Percentiles rank a stretch among this genome's conserved stretches.
Evolutionary conservation across 2,797 vertebrate species (phyloP).

Genomic region (Chelonia mydas): DNA sequence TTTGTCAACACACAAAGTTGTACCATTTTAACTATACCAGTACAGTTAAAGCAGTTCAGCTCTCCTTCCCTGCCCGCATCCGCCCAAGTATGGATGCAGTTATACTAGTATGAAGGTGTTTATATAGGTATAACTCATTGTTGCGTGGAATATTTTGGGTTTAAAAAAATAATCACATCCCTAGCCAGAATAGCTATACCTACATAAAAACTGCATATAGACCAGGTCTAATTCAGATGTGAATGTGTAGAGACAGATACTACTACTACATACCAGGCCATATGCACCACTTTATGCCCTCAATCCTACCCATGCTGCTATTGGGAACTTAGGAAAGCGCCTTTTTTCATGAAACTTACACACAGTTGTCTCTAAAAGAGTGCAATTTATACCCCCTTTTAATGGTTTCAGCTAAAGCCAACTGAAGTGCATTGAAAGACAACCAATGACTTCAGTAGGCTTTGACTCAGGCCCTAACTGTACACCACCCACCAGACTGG

Average conservation of each 20-base stretch:
- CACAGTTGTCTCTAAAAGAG: not conserved
- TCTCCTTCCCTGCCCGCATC: not conserved
- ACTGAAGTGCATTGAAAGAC: conserved; percentile 48
- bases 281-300: not conserved
- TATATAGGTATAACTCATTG: not conserved
- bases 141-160: not conserved
- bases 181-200: rapidly evolving
- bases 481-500: conserved; percentile 29
- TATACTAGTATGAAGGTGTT: not conserved
- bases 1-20: not conserved
- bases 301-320: not conserved
- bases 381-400: not conserved
- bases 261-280: not conserved
- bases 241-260: rapidly evolving
- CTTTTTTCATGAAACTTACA: not conserved
- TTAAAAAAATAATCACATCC: rapidly evolving
- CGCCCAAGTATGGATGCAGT: rapidly evolving
- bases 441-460: conserved; percentile 18
- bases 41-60: not conserved
- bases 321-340: not conserved
- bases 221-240: not conserved
- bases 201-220: rapidly evolving
- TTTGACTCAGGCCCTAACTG: conserved; percentile 45
- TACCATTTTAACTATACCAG: not conserved
- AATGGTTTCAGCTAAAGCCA: not conserved